Evolutionary conservation across 2,888 invertebrate species (phyloP).

Genomic region (Torymus tubicola): DNA sequence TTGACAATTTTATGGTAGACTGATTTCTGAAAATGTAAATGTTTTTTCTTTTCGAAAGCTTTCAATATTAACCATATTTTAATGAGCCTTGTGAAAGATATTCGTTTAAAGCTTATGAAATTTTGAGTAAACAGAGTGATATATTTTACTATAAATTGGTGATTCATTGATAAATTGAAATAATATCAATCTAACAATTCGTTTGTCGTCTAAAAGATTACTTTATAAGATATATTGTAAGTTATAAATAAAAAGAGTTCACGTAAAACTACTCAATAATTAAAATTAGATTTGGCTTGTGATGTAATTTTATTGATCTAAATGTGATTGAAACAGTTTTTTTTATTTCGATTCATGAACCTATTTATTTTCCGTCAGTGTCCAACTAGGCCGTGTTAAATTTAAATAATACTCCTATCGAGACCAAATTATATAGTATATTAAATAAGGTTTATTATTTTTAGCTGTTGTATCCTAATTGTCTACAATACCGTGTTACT

Average conservation of each 20-base stretch:
- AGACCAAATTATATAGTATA: not conserved
- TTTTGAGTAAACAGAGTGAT: no score
- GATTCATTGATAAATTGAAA: no score
- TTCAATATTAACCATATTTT: slow-evolving; percentile 30
- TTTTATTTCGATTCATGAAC: slow-evolving; percentile 41
- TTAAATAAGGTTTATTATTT: not conserved
- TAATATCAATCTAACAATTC: no score
- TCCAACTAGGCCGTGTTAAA: slow-evolving; percentile 20
- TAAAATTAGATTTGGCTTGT: slow-evolving; percentile 42
- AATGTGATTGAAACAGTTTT: slow-evolving; percentile 24
- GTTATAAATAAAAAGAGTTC: no score
- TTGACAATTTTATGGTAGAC: not conserved
- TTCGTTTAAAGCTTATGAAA: not conserved
- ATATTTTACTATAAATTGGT: no score
- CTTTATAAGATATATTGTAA: no score
- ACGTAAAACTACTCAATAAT: not conserved
- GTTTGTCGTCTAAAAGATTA: no score
- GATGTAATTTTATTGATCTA: slow-evolving; percentile 33
- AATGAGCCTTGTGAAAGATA: slow-evolving; percentile 24
- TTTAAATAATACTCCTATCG: not conserved
- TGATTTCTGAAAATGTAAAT: slow-evolving; percentile 14
- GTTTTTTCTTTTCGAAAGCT: not conserved
- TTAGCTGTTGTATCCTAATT: no score
- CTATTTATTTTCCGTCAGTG: slow-evolving; percentile 29
- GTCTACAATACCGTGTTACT: no score